Conservation (phyloP, 2,113 vertebrate species). For the Paedocypris sp. region DNA sequence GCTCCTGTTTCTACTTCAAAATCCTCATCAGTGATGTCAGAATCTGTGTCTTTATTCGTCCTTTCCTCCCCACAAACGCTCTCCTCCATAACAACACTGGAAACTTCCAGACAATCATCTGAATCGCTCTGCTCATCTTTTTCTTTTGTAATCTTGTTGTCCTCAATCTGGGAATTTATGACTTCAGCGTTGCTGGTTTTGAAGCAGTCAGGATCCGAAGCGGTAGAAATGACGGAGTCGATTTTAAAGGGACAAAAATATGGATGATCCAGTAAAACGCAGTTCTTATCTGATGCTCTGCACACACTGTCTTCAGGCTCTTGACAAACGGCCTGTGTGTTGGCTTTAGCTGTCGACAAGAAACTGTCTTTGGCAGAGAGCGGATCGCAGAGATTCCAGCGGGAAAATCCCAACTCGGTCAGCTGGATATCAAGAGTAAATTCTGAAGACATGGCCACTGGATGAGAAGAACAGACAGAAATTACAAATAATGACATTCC, state of each 20-base stretch:
- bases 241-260: not conserved
- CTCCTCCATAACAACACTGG: not conserved
- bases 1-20: not conserved
- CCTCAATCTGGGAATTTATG: too few species aligned
- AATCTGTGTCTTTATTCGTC: not conserved
- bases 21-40: conserved; percentile 1
- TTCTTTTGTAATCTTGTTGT: not conserved
- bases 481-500: too few species aligned
- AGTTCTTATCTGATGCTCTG: not conserved
- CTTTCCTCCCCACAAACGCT: conserved; percentile 12
- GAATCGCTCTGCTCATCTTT: not conserved
- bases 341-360: conserved; percentile 3
- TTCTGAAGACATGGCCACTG: conserved; percentile 55
- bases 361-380: conserved; percentile 20
- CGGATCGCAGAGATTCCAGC: conserved; percentile 27
- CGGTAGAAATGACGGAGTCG: not conserved
- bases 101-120: not conserved
- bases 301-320: not conserved
- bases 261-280: not conserved
- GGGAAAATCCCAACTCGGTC: conserved; percentile 55
- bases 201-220: too few species aligned
- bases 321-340: not conserved
- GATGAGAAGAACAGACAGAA: not conserved
- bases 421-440: conserved; percentile 64
- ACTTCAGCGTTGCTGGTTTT: too few species aligned